These are phyloP conservation scores for Euplagia quadripunctaria DNA, from an alignment of 2,888 invertebrate genomes.

Conservation along the genomic window DNA sequence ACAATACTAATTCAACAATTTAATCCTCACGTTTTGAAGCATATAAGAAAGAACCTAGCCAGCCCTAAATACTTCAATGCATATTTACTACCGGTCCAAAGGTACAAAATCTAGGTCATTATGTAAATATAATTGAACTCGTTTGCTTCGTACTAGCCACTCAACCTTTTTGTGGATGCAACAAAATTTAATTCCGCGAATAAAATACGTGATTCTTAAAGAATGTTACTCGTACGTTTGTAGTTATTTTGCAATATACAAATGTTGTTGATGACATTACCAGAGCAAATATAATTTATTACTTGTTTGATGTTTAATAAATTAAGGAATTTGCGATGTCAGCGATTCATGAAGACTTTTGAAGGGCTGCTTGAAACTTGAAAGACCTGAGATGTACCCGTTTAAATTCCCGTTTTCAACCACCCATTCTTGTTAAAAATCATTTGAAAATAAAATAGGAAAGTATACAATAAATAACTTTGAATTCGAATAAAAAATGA, in stretches of 20 bases:
- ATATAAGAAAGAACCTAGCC: background rate
- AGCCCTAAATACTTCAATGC: background rate
- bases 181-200: slow-evolving; percentile 21
- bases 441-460: too few species aligned
- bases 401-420: too few species aligned
- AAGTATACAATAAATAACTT: too few species aligned
- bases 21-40: background rate
- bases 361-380: background rate
- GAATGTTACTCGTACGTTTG: slow-evolving; percentile 20
- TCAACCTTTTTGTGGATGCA: slow-evolving; percentile 18
- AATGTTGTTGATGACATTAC: slow-evolving; percentile 7
- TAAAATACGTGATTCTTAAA: slow-evolving; percentile 30
- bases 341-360: background rate
- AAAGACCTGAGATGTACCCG: too few species aligned
- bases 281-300: background rate
- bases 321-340: background rate
- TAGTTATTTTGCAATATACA: slow-evolving; percentile 19
- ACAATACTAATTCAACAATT: too few species aligned
- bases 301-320: slow-evolving; percentile 2
- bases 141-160: background rate
- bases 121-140: slow-evolving; percentile 10
- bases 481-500: too few species aligned
- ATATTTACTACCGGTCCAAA: slow-evolving; percentile 1
- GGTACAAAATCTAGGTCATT: slow-evolving; percentile 34
- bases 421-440: too few species aligned